Percentiles rank a stretch among this genome's conserved stretches.
phyloP scores from a whole-genome alignment of 2,888 invertebrate genomes.

The Dryadula phaetusa region DNA sequence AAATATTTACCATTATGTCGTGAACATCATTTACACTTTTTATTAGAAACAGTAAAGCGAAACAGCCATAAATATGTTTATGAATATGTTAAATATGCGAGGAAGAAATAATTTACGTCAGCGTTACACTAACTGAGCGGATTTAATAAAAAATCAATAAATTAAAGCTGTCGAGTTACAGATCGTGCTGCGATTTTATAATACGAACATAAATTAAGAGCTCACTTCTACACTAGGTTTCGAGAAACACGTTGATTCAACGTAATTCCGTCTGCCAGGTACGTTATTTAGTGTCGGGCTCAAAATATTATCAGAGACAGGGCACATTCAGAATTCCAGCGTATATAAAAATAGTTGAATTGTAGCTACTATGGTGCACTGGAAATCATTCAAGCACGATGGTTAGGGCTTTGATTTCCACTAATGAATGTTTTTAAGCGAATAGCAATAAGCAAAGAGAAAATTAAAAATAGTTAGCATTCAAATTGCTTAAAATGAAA shows the following conservation, averaged over 20 bases:
- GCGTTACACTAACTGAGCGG: neutral
- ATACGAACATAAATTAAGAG: constrained; percentile 45
- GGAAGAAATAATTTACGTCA: neutral
- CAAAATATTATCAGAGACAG: constrained; percentile 24
- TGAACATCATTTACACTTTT: constrained; percentile 18
- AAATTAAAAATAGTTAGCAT: too few species aligned
- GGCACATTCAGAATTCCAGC: constrained; percentile 3
- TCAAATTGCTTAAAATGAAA: too few species aligned
- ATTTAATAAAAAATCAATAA: constrained; percentile 7
- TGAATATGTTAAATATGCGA: constrained; percentile 17
- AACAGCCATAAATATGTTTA: constrained; percentile 12
- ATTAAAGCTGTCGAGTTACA: constrained; percentile 17
- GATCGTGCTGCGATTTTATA: too few species aligned
- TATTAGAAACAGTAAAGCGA: constrained; percentile 15
- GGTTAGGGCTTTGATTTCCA: neutral
- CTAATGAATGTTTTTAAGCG: neutral
- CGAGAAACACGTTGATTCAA: constrained; percentile 41
- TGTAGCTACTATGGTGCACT: constrained; percentile 42
- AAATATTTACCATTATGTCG: constrained; percentile 1
- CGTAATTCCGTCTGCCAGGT: constrained; percentile 41
- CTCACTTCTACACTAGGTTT: constrained; percentile 38
- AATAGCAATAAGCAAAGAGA: too few species aligned
- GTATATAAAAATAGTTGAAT: constrained; percentile 23
- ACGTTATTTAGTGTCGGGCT: constrained; percentile 34
- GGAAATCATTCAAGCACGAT: neutral